Conservation (phyloP, 2,797 vertebrate genomes). For the Cossypha heuglini region DNA sequence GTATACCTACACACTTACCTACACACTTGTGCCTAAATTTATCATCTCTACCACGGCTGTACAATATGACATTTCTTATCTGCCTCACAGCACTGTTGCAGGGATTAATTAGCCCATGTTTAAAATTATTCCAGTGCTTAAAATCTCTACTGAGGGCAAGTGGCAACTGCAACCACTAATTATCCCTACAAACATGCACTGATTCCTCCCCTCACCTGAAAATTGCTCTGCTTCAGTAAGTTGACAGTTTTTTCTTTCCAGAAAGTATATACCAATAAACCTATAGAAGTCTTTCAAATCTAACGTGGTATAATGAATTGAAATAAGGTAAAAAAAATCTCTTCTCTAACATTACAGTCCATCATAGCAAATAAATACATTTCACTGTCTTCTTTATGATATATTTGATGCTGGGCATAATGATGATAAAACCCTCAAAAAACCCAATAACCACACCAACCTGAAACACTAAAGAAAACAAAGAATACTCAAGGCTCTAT, state of each 20-base stretch:
- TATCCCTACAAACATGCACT: background rate
- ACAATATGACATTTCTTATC: background rate
- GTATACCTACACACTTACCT: background rate
- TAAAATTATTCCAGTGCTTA: background rate
- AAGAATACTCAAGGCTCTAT: background rate
- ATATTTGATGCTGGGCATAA: background rate
- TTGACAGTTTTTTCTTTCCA: background rate
- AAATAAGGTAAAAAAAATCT: background rate
- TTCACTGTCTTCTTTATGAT: background rate
- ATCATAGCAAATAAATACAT: background rate
- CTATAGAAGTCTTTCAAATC: background rate
- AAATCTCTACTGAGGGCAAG: background rate
- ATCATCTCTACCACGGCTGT: background rate
- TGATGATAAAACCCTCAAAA: background rate
- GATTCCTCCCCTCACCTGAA: constrained; percentile 13
- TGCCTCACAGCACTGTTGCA: background rate
- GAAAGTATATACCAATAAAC: background rate
- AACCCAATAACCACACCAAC: background rate
- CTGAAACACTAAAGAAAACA: background rate
- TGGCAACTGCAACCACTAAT: background rate
- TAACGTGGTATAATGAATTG: background rate
- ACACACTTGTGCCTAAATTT: background rate
- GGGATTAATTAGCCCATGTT: constrained; percentile 4
- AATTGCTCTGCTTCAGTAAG: background rate
- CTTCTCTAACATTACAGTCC: background rate